Base-by-base conservation (phyloP, 2,797 vertebrate genomes). In the Microchirus variegatus region DNA sequence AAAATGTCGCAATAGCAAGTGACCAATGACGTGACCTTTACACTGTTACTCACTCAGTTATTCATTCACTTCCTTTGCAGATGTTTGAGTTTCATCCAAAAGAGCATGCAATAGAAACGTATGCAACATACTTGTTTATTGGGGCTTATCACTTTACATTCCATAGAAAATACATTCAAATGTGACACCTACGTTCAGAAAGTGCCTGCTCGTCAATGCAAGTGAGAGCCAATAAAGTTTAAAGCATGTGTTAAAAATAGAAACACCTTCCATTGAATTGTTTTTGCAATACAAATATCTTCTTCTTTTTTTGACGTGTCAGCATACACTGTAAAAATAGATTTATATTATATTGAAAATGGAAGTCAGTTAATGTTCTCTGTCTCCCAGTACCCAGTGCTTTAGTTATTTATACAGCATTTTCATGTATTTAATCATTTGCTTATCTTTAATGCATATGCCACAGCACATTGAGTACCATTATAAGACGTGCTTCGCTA, bases 101-200 rank as follows among this genome's bases (percentile, higher is more conserved):
- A 31, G 31, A 31, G 31, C 31, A 31, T 1, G 31, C 31, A 31
- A 31, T 6, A 31, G 31, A 31, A 31, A 31, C 7, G 31, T 6
- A 31, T 31, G 31, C 31, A 31, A 73, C 82, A 71, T 43, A 73
- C 43, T 86, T 56, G 77, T 90, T 85, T 90, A 87, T 92, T 93
- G 86, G 87, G 84, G 73, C 74, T 72, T 74, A 81, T 89, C 78
- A 85, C 84, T 70, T 86, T 87, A 91, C 89, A 91, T 92, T 87
- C 72, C 70, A 82, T 95, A 93, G 75, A 94, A 94, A 94, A 94
- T 93, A 95, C 94, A 95, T 94, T 94, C 93, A 85, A 83, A 84
- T 80, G 70, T 81, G 83, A 90, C 83, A 86, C 71, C 72, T 72
- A 66, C 55, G 61, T 72, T 64, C 65, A 75, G 49, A 80, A 75